Evolutionary conservation across 2,888 invertebrate genomes (phyloP).

Genomic region (Pyrrhosoma nymphula): DNA sequence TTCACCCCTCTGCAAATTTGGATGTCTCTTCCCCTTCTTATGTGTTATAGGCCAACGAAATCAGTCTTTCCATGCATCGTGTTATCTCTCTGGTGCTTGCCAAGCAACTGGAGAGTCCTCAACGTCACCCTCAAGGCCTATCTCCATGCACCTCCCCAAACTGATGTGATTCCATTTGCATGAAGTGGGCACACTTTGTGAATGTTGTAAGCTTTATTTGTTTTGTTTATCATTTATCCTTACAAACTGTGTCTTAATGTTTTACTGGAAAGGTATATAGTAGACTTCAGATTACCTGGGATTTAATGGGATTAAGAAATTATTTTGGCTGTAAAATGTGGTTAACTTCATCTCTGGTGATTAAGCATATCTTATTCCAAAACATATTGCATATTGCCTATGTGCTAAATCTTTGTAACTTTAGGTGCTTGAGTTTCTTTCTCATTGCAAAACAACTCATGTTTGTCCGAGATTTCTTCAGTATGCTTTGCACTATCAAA

Average conservation of each 20-base stretch:
- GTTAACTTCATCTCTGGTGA: too few species aligned
- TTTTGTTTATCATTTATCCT: conserved; percentile 41
- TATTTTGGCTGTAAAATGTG: too few species aligned
- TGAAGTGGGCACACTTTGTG: conserved; percentile 66
- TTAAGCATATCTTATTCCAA: too few species aligned
- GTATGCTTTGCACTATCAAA: too few species aligned
- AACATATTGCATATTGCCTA: too few species aligned
- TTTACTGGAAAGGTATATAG: background rate
- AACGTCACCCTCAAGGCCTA: conserved; percentile 56
- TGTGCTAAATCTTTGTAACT: too few species aligned
- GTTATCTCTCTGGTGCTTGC: conserved; percentile 88
- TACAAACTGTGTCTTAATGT: background rate
- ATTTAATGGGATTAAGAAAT: too few species aligned
- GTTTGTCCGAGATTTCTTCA: too few species aligned
- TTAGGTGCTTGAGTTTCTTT: too few species aligned
- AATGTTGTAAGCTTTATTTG: conserved; percentile 68
- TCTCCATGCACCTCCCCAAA: conserved; percentile 56
- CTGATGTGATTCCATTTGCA: conserved; percentile 65
- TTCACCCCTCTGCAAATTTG: conserved; percentile 61
- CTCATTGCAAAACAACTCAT: too few species aligned
- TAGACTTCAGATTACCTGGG: background rate
- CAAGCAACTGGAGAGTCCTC: conserved; percentile 74
- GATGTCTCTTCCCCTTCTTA: conserved; percentile 69
- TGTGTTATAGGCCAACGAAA: conserved; percentile 84
- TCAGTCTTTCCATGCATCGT: conserved; percentile 88